A percentile compares a stretch with the other conserved stretches of the same genome.
phyloP scores from a whole-genome alignment of 1,140 invertebrate species.

The Helicoverpa zea region DNA sequence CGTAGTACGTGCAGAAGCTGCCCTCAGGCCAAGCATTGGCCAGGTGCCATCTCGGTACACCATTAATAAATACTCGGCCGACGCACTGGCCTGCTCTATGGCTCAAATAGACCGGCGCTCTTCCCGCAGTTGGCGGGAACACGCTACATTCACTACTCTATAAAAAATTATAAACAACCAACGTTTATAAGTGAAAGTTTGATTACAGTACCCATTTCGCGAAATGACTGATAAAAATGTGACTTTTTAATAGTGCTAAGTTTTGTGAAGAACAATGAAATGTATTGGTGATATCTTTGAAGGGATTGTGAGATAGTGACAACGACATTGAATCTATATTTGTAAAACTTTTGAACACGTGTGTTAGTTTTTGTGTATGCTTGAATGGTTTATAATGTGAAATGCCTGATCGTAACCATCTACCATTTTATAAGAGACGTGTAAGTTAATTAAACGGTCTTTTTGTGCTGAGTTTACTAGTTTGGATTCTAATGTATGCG shows the following conservation, averaged over 20 bases:
- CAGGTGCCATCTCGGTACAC: constrained; percentile 39
- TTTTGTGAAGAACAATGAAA: constrained; percentile 14
- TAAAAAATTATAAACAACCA: background rate
- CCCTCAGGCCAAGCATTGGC: constrained; percentile 40
- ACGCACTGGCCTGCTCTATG: constrained; percentile 40
- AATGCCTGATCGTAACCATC: constrained; percentile 74
- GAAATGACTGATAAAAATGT: background rate
- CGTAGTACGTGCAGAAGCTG: constrained; percentile 4
- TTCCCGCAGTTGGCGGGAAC: constrained; percentile 39
- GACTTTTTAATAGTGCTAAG: background rate
- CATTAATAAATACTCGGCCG: constrained; percentile 48
- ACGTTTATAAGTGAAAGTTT: constrained; percentile 11
- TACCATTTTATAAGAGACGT: constrained; percentile 60
- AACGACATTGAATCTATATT: constrained; percentile 21
- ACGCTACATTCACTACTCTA: constrained; percentile 1
- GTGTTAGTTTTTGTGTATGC: constrained; percentile 9
- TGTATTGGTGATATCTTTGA: background rate
- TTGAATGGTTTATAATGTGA: constrained; percentile 54
- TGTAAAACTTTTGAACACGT: constrained; percentile 19
- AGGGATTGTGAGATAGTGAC: constrained; percentile 22
- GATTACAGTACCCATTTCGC: background rate
- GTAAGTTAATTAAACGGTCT: constrained; percentile 69
- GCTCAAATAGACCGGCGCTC: constrained; percentile 71
- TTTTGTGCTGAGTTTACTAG: background rate
- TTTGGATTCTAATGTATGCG: background rate